These are phyloP conservation scores for Danionella cerebrum DNA, from an alignment of 2,113 vertebrate species.

Conservation along the genomic window DNA sequence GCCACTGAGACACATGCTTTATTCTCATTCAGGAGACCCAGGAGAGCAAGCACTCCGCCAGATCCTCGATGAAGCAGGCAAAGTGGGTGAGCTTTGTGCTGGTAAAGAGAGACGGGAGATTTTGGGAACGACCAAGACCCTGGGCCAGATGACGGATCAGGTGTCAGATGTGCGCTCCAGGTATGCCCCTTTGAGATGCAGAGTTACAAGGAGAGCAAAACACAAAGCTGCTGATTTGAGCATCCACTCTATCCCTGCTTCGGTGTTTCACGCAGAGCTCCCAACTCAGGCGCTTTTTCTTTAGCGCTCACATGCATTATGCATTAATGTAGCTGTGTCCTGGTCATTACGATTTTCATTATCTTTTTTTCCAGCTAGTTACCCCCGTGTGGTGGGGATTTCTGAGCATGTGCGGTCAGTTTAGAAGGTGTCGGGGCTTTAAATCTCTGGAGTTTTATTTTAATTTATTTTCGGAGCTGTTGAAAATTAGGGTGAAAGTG, in stretches of 20 bases:
- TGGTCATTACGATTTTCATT: not conserved
- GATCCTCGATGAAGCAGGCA: conserved; percentile 92
- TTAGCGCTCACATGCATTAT: not conserved
- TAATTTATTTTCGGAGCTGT: conserved; percentile 2
- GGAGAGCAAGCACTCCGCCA: conserved; percentile 88
- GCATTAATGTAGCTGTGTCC: conserved; percentile 5
- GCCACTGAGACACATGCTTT: not conserved
- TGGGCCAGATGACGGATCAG: conserved; percentile 92
- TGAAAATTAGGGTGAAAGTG: conserved; percentile 11
- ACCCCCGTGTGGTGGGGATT: not conserved
- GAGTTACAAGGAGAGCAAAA: not conserved
- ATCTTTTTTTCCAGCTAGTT: not conserved
- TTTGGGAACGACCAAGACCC: conserved; percentile 79
- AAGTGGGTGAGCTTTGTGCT: conserved; percentile 91
- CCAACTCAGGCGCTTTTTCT: too few relatives aligned
- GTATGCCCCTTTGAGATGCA: conserved; percentile 51
- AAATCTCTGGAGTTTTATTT: not conserved
- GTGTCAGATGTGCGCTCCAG: conserved; percentile 83
- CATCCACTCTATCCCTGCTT: not conserved
- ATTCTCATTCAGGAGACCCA: conserved; percentile 68
- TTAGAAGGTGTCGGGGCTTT: not conserved
- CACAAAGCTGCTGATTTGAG: not conserved
- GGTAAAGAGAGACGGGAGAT: conserved; percentile 93
- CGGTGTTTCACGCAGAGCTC: not conserved
- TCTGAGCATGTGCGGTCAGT: not conserved